Conservation (phyloP, 2,888 invertebrate genomes). For the Campoplex capitator region DNA sequence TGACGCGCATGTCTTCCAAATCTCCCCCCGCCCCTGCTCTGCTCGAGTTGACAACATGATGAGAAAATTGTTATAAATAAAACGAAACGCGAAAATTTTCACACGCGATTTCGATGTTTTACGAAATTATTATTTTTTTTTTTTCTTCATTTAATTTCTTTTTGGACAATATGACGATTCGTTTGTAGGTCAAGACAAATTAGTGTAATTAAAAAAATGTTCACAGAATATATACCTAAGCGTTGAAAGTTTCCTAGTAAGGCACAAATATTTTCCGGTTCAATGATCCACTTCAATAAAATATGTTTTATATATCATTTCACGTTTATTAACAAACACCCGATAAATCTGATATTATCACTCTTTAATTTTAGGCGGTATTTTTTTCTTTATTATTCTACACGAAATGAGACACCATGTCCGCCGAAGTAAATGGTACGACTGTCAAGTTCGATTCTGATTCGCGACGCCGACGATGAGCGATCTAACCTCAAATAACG, state of each 20-base stretch:
- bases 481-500: slow-evolving; percentile 68
- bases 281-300: slow-evolving; percentile 1
- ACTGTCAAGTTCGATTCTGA: slow-evolving; percentile 59
- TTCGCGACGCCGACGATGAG: slow-evolving; percentile 64
- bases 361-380: background rate
- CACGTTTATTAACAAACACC: slow-evolving; percentile 23
- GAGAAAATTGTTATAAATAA: background rate
- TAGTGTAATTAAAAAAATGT: background rate
- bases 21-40: background rate
- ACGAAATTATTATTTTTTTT: background rate
- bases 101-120: background rate
- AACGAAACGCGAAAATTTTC: background rate
- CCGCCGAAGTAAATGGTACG: slow-evolving; percentile 31
- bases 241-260: background rate
- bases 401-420: background rate
- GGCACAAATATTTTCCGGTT: background rate
- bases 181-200: background rate
- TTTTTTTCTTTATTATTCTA: background rate
- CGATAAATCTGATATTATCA: background rate
- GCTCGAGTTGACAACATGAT: background rate
- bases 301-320: background rate
- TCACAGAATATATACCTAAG: slow-evolving; percentile 2
- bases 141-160: too few relatives aligned
- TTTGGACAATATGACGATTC: background rate
- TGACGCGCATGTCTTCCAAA: background rate